A percentile compares a stretch with the other conserved stretches of the same genome.
Evolutionary conservation across 2,888 invertebrate species (phyloP).

Genomic region (Thalpophila matura): DNA sequence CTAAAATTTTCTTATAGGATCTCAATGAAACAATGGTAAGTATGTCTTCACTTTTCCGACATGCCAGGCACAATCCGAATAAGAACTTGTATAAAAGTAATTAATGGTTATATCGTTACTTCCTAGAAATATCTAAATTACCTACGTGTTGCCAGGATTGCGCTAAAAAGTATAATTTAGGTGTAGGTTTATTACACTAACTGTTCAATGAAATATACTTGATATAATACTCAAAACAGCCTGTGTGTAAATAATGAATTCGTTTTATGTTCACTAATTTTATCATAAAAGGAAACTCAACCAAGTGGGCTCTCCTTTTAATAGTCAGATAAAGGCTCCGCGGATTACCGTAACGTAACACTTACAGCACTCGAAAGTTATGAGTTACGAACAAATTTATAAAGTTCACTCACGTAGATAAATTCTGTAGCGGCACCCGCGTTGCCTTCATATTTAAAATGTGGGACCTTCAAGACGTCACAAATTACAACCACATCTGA

Average conservation of each 20-base stretch:
- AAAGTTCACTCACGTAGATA: slow-evolving; percentile 61
- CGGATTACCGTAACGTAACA: slow-evolving; percentile 29
- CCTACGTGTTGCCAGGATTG: slow-evolving; percentile 4
- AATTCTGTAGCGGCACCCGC: slow-evolving; percentile 46
- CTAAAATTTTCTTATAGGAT: not conserved
- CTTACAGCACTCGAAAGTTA: slow-evolving; percentile 51
- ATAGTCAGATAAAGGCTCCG: slow-evolving; percentile 23
- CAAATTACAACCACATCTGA: slow-evolving; percentile 36
- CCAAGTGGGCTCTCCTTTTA: slow-evolving; percentile 24
- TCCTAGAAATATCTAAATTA: slow-evolving; percentile 1
- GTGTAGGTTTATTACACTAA: not conserved
- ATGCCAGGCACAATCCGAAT: not conserved
- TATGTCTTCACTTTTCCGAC: not conserved
- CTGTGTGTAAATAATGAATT: slow-evolving; percentile 24
- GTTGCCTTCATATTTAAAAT: slow-evolving; percentile 46
- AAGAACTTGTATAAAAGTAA: slow-evolving; percentile 14
- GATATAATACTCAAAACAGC: slow-evolving; percentile 13
- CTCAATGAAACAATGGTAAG: not conserved
- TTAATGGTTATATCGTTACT: not conserved
- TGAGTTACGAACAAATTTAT: slow-evolving; percentile 54
- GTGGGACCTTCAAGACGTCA: slow-evolving; percentile 41
- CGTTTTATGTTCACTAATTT: slow-evolving; percentile 8
- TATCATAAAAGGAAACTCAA: slow-evolving; percentile 19
- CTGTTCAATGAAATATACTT: slow-evolving; percentile 20
- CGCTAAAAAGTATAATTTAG: slow-evolving; percentile 1